Conservation (phyloP, 2,888 invertebrate genomes). For the Arge pagana region DNA sequence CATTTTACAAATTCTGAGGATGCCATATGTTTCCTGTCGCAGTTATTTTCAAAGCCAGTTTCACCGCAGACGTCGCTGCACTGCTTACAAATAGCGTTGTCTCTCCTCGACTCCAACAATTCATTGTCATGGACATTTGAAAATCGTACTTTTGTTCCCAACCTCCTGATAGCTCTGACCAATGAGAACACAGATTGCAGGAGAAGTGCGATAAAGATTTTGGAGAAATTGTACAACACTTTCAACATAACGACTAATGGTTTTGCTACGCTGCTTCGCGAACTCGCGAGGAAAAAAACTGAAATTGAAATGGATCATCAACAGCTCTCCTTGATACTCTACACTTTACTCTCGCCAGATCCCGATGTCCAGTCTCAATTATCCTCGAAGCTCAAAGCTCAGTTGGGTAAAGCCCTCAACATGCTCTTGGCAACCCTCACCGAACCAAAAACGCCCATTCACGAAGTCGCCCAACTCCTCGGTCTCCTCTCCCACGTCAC, state of each 20-base stretch:
- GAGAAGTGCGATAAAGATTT: constrained; percentile 61
- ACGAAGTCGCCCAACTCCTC: constrained; percentile 60
- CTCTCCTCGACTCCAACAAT: constrained; percentile 50
- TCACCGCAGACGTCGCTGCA: constrained; percentile 44
- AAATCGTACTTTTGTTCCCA: constrained; percentile 54
- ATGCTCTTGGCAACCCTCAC: constrained; percentile 51
- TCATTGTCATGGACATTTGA: constrained; percentile 21
- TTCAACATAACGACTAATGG: constrained; percentile 52
- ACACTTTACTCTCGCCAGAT: constrained; percentile 65
- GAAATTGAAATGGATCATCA: constrained; percentile 71
- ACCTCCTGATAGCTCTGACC: constrained; percentile 64
- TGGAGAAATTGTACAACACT: constrained; percentile 57
- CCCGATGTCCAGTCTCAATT: constrained; percentile 53
- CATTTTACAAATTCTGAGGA: constrained; percentile 46
- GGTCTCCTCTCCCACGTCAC: constrained; percentile 60
- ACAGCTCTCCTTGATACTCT: constrained; percentile 68
- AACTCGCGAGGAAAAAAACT: constrained; percentile 60
- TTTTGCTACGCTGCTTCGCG: constrained; percentile 55
- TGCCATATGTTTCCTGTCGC: constrained; percentile 46
- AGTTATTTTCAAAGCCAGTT: constrained; percentile 47
- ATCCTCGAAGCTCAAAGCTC: constrained; percentile 33
- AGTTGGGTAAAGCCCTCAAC: constrained; percentile 40
- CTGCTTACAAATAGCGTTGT: constrained; percentile 50
- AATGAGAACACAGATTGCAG: constrained; percentile 64
- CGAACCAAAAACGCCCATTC: constrained; percentile 56